These are phyloP conservation scores for Choloepus didactylus DNA, from an alignment of 2,797 vertebrate genomes.

Conservation along the genomic window DNA sequence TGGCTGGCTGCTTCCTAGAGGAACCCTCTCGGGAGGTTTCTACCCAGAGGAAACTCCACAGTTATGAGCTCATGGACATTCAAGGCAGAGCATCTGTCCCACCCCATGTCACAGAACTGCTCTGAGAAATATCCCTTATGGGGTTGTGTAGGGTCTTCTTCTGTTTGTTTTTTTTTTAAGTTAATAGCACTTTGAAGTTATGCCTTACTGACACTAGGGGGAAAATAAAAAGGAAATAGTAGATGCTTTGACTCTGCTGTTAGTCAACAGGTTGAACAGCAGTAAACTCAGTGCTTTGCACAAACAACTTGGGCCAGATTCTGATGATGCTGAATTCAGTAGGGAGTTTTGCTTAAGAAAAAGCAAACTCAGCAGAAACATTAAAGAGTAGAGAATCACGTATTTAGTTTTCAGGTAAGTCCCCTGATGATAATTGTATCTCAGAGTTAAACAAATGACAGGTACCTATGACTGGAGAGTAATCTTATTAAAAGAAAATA, in stretches of 20 bases:
- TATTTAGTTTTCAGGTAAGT: not conserved
- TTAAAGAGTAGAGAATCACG: conserved; percentile 58
- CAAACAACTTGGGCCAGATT: conserved; percentile 69
- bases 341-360: conserved; percentile 78
- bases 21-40: not conserved
- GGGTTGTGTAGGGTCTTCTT: not conserved
- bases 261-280: conserved; percentile 69
- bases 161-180: not conserved
- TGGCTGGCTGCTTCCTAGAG: not conserved
- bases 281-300: conserved; percentile 69
- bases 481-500: not conserved
- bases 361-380: conserved; percentile 21
- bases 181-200: not conserved
- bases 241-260: conserved; percentile 4
- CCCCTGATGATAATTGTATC: not conserved
- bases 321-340: conserved; percentile 56
- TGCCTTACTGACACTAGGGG: not conserved
- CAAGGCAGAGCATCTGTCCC: not conserved
- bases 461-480: not conserved
- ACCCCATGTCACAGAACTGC: not conserved
- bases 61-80: not conserved
- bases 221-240: not conserved
- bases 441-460: conserved; percentile 4
- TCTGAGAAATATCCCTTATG: not conserved
- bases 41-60: not conserved